phyloP scores from a whole-genome alignment of 2,797 vertebrate species.

The Onychomys arenicola region DNA sequence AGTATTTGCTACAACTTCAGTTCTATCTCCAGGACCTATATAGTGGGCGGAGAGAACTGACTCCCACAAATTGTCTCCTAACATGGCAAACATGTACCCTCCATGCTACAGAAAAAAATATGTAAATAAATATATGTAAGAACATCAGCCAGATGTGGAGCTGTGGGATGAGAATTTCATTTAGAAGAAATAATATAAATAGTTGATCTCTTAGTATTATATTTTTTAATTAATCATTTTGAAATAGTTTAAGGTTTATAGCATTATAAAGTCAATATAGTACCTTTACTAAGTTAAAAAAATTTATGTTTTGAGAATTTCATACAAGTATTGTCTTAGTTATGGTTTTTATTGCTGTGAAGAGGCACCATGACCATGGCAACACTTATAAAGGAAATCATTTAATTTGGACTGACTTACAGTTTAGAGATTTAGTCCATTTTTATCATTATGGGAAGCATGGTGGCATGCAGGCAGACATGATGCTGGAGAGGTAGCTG shows the following conservation, averaged over 20 bases:
- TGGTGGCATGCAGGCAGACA: too few relatives aligned
- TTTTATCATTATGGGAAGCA: neutral
- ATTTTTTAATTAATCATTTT: neutral
- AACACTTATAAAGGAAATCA: neutral
- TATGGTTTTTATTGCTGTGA: neutral
- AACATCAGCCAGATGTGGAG: neutral
- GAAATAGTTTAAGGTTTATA: neutral
- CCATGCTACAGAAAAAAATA: neutral
- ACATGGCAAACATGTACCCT: too few relatives aligned
- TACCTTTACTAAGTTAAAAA: neutral
- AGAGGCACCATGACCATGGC: neutral
- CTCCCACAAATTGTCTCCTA: too few relatives aligned
- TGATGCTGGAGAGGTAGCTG: too few relatives aligned
- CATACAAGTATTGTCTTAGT: neutral
- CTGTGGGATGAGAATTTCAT: neutral
- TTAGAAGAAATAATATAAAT: neutral
- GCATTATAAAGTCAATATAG: neutral
- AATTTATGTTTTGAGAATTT: neutral
- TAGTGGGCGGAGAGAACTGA: too few relatives aligned
- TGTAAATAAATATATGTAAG: neutral
- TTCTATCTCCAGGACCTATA: too few relatives aligned
- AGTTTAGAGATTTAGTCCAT: neutral
- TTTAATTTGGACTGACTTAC: neutral
- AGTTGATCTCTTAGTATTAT: neutral
- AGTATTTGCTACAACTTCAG: too few relatives aligned